A percentile compares a stretch with the other conserved stretches of the same genome.
Conservation (phyloP, 2,113 vertebrate species). For the Harpagus bidentatus region DNA sequence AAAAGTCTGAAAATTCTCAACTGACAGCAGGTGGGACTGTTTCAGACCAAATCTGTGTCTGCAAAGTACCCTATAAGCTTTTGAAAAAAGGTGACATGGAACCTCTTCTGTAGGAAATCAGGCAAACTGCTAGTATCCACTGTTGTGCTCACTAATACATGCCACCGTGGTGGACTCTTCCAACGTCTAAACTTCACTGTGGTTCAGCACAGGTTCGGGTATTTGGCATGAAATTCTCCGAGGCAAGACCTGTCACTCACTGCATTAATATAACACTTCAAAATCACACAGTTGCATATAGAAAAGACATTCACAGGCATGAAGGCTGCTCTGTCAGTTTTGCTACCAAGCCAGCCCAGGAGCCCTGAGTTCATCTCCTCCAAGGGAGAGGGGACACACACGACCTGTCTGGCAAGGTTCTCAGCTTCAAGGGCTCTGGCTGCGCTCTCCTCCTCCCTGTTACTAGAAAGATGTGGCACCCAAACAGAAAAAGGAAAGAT, state of each 20-base stretch:
- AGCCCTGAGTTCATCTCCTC: neutral
- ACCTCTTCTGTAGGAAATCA: neutral
- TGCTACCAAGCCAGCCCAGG: neutral
- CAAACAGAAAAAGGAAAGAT: neutral
- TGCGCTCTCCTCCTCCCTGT: neutral
- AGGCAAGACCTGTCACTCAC: neutral
- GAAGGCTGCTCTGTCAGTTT: fast-evolving
- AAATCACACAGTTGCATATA: neutral
- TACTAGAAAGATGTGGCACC: neutral
- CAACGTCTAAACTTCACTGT: neutral
- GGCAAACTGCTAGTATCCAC: neutral
- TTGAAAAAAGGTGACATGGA: neutral
- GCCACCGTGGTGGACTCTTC: neutral
- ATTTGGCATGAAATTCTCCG: neutral
- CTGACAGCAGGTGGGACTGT: neutral
- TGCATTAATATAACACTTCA: neutral
- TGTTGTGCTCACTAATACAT: neutral
- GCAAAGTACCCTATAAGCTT: neutral
- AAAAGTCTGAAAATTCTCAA: neutral
- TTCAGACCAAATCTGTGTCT: neutral
- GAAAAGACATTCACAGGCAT: neutral
- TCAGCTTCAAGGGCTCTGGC: neutral
- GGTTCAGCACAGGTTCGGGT: neutral
- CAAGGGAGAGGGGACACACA: neutral
- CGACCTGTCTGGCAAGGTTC: neutral